Percentiles rank a stretch among this genome's conserved stretches.
These are phyloP conservation scores for Linepithema humile DNA, from an alignment of 1,140 invertebrate genomes.

Conservation along the genomic window DNA sequence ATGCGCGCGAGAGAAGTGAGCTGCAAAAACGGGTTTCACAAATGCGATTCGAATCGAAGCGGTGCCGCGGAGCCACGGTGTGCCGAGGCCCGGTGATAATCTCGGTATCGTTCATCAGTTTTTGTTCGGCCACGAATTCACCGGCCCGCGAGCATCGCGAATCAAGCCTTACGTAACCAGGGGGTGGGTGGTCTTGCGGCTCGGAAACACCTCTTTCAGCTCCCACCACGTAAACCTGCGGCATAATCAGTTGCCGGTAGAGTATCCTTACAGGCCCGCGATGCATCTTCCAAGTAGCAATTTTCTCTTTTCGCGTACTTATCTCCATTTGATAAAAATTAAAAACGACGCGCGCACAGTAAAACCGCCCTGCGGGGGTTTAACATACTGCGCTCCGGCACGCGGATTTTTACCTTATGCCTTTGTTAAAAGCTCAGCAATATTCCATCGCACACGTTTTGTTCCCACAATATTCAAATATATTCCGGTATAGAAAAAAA, in stretches of 20 bases:
- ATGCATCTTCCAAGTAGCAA: constrained; percentile 48
- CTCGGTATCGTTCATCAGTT: constrained; percentile 68
- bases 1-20: constrained; percentile 61
- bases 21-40: constrained; percentile 74
- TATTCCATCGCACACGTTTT: background rate
- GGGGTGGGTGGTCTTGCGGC: constrained; percentile 74
- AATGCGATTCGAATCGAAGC: constrained; percentile 74
- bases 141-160: constrained; percentile 42
- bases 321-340: constrained; percentile 50
- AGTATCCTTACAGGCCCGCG: constrained; percentile 37
- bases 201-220: constrained; percentile 68
- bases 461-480: background rate
- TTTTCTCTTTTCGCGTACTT: constrained; percentile 46
- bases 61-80: constrained; percentile 38
- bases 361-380: constrained; percentile 18
- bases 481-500: no score
- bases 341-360: constrained; percentile 34
- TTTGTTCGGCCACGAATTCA: constrained; percentile 63
- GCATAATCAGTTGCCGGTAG: constrained; percentile 27
- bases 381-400: background rate
- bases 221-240: background rate
- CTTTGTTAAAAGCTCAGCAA: background rate
- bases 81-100: constrained; percentile 67
- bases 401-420: background rate
- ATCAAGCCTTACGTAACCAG: constrained; percentile 70